Base-by-base conservation (phyloP, 2,113 vertebrate species). In the Craseonycteris thonglongyai region DNA sequence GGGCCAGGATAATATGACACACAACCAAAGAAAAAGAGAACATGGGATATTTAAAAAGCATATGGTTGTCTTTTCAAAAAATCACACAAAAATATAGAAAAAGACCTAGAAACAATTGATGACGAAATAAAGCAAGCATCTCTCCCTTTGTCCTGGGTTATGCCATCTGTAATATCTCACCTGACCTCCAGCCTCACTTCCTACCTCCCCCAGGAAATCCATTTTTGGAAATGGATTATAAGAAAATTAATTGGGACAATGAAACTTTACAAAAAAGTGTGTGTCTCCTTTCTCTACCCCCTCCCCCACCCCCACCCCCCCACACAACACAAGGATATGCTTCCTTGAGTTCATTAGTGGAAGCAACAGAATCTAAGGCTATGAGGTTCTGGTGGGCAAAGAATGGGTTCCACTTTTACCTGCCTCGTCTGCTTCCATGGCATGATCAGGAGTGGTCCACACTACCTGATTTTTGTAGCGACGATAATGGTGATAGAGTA, bases 161-260 rank as follows among this genome's bases (percentile, higher is more conserved):
- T 26, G 19, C 12, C 10, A 3, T 6, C 42, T 19, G n/a, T n/a
- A n/a, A n/a, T n/a, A 40, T 45, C 7, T 14, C 49, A 13, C 5
- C 1, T 3, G 11, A 33, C 2, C 15, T 38, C 7, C 9, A 1
- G 33, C 38, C 35, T n/a, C 24, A 51, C 4, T 4, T 74, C 22
- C 72, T 61, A 35, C 33, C 10, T 63, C 7, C 14, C 6, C 54
- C 16, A 61, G 24, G 28, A 61, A 80, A 72, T 26, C 11, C 3
- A 56, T 54, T 28, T 86, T 79, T 38, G 72, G 26, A 30, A 19
- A 19, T 13, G 9, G 54, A 12, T 59, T 6, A 26, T 19, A 56
- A 69, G 40, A 0, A 40, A 54, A 78, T 71, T 13, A 40, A 51
- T 4, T 11, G 54, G 26, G 26, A 14, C 56, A 45, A 85, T 0